Evolutionary conservation across 2,797 vertebrate genomes (phyloP).

Genomic region (Mareca penelope): DNA sequence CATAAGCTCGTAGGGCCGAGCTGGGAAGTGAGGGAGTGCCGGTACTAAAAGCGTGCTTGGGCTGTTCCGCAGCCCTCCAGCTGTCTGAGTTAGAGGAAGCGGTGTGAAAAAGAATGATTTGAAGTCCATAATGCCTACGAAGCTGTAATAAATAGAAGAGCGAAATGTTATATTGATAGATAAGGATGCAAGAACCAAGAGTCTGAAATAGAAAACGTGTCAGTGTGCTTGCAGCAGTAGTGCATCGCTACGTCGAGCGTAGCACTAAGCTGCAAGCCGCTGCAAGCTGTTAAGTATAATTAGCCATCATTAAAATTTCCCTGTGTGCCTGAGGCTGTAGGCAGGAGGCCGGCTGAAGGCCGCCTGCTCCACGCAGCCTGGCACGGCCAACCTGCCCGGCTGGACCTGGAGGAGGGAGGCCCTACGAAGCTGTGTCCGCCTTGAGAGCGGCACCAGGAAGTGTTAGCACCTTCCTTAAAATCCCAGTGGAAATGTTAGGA

Average conservation of each 20-base stretch:
- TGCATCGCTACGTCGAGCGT: rapidly evolving
- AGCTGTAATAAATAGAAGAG: background rate
- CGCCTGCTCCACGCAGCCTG: background rate
- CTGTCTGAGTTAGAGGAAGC: background rate
- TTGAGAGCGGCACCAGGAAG: background rate
- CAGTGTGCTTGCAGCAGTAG: background rate
- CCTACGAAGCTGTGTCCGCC: rapidly evolving
- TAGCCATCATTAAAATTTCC: background rate
- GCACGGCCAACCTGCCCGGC: rapidly evolving
- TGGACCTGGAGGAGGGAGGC: background rate
- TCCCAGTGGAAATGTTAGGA: background rate
- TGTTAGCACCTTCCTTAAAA: background rate
- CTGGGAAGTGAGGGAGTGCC: background rate
- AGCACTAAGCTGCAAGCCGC: background rate
- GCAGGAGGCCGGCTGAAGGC: background rate
- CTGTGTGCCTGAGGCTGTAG: background rate
- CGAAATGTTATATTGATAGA: background rate
- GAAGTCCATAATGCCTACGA: background rate
- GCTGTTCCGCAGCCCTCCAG: background rate
- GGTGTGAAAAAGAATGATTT: rapidly evolving
- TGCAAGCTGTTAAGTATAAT: background rate
- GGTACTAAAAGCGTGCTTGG: rapidly evolving
- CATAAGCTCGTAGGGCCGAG: background rate
- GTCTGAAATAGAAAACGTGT: background rate
- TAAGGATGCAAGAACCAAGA: background rate